Evolutionary conservation across 2,113 vertebrate species (phyloP), one percentile per base, ranked within the genome.

Genomic region (Paralichthys olivaceus): DNA sequence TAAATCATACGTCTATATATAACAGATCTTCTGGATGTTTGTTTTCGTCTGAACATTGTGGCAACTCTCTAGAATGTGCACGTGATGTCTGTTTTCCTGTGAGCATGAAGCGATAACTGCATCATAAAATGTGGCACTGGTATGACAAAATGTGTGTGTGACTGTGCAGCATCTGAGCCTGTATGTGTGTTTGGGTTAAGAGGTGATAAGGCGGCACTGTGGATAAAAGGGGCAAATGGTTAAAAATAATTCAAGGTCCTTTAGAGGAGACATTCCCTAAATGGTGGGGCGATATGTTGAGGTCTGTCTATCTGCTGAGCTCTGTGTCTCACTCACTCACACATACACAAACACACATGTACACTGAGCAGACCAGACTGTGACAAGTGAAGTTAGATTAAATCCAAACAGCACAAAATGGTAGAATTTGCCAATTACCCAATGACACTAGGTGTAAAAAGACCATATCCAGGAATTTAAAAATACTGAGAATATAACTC

Each of bases 221-320:
- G 74, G 84, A 87, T 84, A 86, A 72, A 77, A 83, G 67, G 64
- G 11, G 77, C 56, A 88, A 89, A 79, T 74, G 68, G 81, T 89
- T 88, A 89, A 91, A 93, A 93, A 92, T 91, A 93, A 89, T 82
- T 85, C 84, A 90, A 92, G 90, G 91, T 60, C 69, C 53, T 89
- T 86, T 90, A 72, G 57, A 93, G 91, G 90, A 84, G 80, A 92
- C 87, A 81, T 93, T 91, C 89, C 68, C 40, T 70, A 71, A 47
- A 78, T 72, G 73, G 76, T 37, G 74, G 53, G 22, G 55, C 22
- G 37, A 69, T 69, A 68, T 73, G 7, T 15, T 29, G 62, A 58
- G 62, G 54, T 61, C 56, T 19, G 76, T 80, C 75, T 15, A 23
- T 28, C 29, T 67, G 22, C 66, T 68, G 45, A 53, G 70, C 40